These are phyloP conservation scores for Haliclona indistincta DNA, from an alignment of 37 sponge, comb jelly and placozoan species.

Conservation along the genomic window DNA sequence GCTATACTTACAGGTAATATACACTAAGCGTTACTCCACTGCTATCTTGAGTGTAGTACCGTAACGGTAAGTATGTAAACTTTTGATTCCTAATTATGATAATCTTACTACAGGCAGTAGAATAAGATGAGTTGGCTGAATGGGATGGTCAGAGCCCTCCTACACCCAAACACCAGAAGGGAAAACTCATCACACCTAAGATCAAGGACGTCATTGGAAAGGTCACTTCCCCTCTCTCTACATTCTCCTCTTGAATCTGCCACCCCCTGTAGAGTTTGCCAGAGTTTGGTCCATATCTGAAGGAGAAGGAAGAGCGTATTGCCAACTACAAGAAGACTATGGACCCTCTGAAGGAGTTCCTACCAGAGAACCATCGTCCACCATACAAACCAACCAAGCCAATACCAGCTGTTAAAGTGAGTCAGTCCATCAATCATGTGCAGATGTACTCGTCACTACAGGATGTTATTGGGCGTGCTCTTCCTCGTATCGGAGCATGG, in stretches of 20 bases:
- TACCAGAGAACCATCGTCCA: conserved; percentile 63
- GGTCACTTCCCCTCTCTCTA: too few species aligned
- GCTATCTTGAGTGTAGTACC: too few species aligned
- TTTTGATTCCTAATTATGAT: background rate
- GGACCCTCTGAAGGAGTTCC: conserved; percentile 42
- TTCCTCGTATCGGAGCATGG: conserved; percentile 81
- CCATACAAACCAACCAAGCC: conserved; percentile 60
- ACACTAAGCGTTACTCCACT: too few species aligned
- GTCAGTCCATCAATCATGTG: background rate
- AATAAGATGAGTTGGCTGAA: conserved; percentile 68
- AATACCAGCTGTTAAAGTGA: conserved; percentile 73
- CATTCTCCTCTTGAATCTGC: too few species aligned
- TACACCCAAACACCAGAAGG: conserved; percentile 89
- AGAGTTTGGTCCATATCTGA: conserved; percentile 80
- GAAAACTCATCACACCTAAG: conserved; percentile 78
- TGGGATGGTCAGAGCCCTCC: conserved; percentile 92
- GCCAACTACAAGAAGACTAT: conserved; percentile 54
- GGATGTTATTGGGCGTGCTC: conserved; percentile 82
- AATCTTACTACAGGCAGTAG: conserved; percentile 41
- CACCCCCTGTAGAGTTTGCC: conserved; percentile 82
- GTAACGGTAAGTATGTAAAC: too few species aligned
- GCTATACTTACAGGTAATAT: conserved; percentile 80
- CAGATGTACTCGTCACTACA: background rate
- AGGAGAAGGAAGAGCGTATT: conserved; percentile 61
- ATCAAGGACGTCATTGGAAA: conserved; percentile 80